phyloP scores from a whole-genome alignment of 2,797 vertebrate genomes.

The Ispidina picta region DNA sequence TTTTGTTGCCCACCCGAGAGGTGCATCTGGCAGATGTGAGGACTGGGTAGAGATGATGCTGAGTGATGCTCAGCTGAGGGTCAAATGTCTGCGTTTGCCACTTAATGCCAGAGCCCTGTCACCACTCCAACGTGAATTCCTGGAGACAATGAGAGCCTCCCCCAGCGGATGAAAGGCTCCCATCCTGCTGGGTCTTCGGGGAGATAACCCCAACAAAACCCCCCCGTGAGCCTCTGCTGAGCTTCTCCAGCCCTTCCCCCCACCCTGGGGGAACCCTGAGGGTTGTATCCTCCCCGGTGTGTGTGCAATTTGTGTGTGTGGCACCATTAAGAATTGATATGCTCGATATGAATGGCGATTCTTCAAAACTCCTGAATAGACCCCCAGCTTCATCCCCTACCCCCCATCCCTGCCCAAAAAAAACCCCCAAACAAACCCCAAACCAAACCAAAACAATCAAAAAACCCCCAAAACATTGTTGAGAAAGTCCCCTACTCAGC shows the following conservation, averaged over 20 bases:
- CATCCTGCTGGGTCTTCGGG: conserved; percentile 14
- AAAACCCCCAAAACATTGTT: conserved; percentile 12
- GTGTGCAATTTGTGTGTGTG: conserved; percentile 44
- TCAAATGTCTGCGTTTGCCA: neutral
- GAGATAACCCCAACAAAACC: conserved; percentile 36
- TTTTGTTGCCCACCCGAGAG: accelerated
- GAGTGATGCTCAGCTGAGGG: accelerated
- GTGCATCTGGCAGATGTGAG: neutral
- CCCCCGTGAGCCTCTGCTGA: neutral
- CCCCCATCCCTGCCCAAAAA: too few species aligned
- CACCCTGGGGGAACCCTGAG: neutral
- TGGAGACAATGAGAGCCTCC: neutral
- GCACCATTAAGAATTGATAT: conserved; percentile 70
- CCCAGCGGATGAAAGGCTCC: conserved; percentile 14
- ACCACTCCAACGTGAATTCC: neutral
- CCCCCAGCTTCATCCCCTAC: neutral
- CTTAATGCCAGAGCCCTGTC: neutral
- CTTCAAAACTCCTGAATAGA: conserved; percentile 57
- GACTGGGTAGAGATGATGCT: neutral
- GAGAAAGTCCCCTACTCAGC: conserved; percentile 73
- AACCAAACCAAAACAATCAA: too few species aligned
- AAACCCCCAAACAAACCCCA: neutral
- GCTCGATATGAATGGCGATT: conserved; percentile 66
- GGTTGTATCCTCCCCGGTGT: neutral
- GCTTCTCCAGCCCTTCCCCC: neutral